Evolutionary conservation across 2,888 invertebrate species (phyloP).

Genomic region (Chrysolina haemoptera): DNA sequence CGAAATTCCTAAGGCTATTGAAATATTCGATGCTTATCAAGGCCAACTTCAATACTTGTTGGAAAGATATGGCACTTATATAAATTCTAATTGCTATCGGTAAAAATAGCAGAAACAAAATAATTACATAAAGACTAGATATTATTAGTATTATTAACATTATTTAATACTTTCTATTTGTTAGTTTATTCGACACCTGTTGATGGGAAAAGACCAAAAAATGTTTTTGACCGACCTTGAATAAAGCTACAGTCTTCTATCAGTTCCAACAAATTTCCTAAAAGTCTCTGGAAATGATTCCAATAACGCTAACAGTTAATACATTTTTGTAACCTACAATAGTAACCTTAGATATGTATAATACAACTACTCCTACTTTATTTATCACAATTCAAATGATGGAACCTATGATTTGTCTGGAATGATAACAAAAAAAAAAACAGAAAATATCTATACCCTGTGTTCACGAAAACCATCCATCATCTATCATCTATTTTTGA

Average conservation of each 20-base stretch:
- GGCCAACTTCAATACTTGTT: constrained; percentile 36
- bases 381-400: constrained; percentile 29
- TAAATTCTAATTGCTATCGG: constrained; percentile 16
- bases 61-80: constrained; percentile 36
- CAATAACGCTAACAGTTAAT: constrained; percentile 13
- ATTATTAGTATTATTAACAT: constrained; percentile 51
- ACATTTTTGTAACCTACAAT: constrained; percentile 5
- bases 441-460: constrained; percentile 39
- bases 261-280: neutral
- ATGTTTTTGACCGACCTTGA: neutral
- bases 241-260: neutral
- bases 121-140: constrained; percentile 49
- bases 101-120: constrained; percentile 1
- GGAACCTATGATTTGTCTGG: constrained; percentile 9
- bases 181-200: constrained; percentile 29
- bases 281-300: neutral
- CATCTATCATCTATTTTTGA: constrained; percentile 26
- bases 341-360: constrained; percentile 4
- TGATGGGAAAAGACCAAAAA: constrained; percentile 40
- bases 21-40: constrained; percentile 23
- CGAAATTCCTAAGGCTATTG: neutral
- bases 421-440: constrained; percentile 6
- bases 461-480: constrained; percentile 35
- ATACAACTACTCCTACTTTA: constrained; percentile 18
- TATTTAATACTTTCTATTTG: constrained; percentile 42